Evolutionary conservation across 2,888 invertebrate species (phyloP), one percentile per base, ranked within the genome.

Genomic region (Zeuzera pyrina): DNA sequence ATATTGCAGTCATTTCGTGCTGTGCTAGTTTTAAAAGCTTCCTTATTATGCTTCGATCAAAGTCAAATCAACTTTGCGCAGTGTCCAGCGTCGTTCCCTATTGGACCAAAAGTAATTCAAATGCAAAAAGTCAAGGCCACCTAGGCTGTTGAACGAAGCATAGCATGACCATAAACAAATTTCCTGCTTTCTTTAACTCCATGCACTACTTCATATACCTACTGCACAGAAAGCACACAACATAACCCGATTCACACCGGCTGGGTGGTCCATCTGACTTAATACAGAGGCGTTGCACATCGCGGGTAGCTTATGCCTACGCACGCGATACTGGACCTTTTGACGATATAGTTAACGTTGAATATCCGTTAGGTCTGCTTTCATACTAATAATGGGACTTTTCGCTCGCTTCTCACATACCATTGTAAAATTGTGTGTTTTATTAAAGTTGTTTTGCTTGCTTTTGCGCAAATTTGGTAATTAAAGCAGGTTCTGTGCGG

Each of bases 231-330:
- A 52, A 60, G 76, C 76, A 76, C 74, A 69, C 54, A 39, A 70
- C 59, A 67, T 59, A 48, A 71, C 61, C 81, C 81, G 81, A 83
- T 83, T 83, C 81, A 83, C 81, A 83, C 81, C 65, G 78, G 78
- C 76, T 43, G 51, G 64, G 72, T 64, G 67, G 61, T 61, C 57
- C 43, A 49, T 51, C 24, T 50, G 47, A 48, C 45, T 8, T 52
- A 52, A 53, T 45, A 42, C 29, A 38, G 43, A 52, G 45, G 43
- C 50, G 45, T 42, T 54, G 51, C 46, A 59, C 59, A 57, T 52
- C 64, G 63, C 57, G 66, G 53, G 51, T 47, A 57, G 67, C 74
- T 74, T 52, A 45, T 52, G 67, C 67, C 52, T 56, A 49, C 61
- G 67, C 77, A 73, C 74, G 46, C 44, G 42, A 24, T 24, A 24